These are phyloP conservation scores for Azemiops feae DNA, from an alignment of 2,113 vertebrate species.

Conservation along the genomic window DNA sequence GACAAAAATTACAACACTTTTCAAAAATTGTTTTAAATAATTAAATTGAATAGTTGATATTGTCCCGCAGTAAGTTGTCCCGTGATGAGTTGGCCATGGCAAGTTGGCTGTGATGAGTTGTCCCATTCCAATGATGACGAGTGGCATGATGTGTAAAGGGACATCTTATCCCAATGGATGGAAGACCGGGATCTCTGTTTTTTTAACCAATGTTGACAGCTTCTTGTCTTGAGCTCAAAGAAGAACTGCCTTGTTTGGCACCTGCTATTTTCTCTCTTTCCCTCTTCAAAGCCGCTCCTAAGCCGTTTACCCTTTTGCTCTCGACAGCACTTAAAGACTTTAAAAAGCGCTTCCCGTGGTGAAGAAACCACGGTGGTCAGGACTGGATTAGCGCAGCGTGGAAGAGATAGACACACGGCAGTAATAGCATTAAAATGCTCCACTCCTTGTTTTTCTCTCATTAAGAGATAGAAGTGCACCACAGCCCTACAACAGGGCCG, in stretches of 20 bases:
- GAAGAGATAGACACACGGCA: constrained; percentile 27
- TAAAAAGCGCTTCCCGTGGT: constrained; percentile 45
- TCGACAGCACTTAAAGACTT: constrained; percentile 45
- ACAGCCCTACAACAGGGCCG: constrained; percentile 19
- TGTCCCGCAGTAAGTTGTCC: background rate
- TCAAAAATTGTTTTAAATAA: background rate
- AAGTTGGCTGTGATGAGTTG: background rate
- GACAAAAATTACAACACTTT: background rate
- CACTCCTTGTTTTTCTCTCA: background rate
- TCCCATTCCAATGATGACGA: background rate
- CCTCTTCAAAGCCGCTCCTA: constrained; percentile 34
- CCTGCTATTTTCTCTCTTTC: constrained; percentile 17
- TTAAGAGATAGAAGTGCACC: constrained; percentile 23
- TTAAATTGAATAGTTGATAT: background rate
- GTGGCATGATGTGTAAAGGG: background rate
- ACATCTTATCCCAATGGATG: background rate
- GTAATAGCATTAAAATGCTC: constrained; percentile 27
- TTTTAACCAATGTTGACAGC: background rate
- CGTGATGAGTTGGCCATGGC: background rate
- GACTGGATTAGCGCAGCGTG: constrained; percentile 44
- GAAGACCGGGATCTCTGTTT: constrained; percentile 5
- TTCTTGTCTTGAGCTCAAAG: constrained; percentile 12
- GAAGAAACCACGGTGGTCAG: constrained; percentile 43
- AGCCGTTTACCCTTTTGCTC: constrained; percentile 52
- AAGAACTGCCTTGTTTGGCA: constrained; percentile 28